Conservation (phyloP, 2,888 invertebrate genomes). For the Noctua comes region DNA sequence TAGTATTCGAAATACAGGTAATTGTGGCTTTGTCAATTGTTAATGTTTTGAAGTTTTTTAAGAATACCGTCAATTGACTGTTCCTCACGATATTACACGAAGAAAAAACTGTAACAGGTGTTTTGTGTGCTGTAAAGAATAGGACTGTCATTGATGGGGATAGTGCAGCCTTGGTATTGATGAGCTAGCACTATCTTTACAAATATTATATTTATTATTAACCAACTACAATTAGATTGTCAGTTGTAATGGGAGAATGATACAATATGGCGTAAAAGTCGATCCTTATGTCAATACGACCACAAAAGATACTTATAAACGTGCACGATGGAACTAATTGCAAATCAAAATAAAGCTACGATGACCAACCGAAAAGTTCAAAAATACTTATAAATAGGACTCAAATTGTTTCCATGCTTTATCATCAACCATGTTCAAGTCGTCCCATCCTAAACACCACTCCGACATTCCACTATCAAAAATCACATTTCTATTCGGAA, state of each 20-base stretch:
- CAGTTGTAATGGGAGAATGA: too few species aligned
- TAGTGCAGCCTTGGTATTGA: neutral
- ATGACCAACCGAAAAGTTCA: neutral
- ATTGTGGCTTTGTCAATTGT: slow-evolving; percentile 20
- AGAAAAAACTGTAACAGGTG: neutral
- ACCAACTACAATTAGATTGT: neutral
- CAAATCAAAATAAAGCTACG: neutral
- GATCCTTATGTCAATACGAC: neutral
- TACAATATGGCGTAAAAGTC: neutral
- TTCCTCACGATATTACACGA: neutral
- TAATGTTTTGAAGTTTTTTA: neutral
- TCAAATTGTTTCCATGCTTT: neutral
- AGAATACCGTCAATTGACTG: neutral
- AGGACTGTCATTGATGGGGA: neutral
- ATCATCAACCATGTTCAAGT: neutral
- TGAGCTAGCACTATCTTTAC: neutral
- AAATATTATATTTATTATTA: neutral
- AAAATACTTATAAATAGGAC: neutral
- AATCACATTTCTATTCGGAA: slow-evolving; percentile 31
- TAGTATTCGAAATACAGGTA: slow-evolving; percentile 18
- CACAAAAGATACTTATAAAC: neutral
- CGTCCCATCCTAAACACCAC: slow-evolving; percentile 2
- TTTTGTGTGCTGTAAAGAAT: neutral
- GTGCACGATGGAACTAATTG: neutral
- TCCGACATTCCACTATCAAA: slow-evolving; percentile 31